Conservation (phyloP, 2,113 vertebrate genomes). For the Hippoglossus stenolepis region DNA sequence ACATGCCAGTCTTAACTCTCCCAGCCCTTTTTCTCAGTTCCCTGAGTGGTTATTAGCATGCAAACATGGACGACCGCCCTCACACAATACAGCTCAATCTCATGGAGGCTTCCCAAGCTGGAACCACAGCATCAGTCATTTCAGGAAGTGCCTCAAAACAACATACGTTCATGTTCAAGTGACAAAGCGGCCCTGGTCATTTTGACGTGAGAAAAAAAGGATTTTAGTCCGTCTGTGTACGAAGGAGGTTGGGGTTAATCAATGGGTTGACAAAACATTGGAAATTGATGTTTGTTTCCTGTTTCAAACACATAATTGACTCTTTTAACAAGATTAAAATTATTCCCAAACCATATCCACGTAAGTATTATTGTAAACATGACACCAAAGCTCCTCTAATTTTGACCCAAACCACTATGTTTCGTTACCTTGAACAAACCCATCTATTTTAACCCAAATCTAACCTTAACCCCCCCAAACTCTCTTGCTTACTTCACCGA, state of each 20-base stretch:
- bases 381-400: neutral
- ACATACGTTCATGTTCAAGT: neutral
- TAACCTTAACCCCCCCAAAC: neutral
- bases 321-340: neutral
- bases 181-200: neutral
- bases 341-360: neutral
- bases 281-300: neutral
- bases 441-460: too few species aligned
- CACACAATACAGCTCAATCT: slow-evolving; percentile 7
- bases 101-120: neutral
- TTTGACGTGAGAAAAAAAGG: neutral
- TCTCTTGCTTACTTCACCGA: neutral
- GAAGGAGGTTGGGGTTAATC: neutral
- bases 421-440: neutral
- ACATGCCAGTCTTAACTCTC: slow-evolving; percentile 60
- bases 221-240: too few species aligned
- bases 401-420: neutral
- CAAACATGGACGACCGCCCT: slow-evolving; percentile 53
- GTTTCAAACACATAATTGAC: neutral
- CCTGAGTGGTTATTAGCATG: slow-evolving; percentile 60
- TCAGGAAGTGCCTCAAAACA: neutral
- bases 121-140: neutral
- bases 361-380: neutral
- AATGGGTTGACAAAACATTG: too few species aligned
- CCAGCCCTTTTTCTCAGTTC: slow-evolving; percentile 50